Conservation (phyloP, 1,140 invertebrate genomes). For the Heliconius nattereri region DNA sequence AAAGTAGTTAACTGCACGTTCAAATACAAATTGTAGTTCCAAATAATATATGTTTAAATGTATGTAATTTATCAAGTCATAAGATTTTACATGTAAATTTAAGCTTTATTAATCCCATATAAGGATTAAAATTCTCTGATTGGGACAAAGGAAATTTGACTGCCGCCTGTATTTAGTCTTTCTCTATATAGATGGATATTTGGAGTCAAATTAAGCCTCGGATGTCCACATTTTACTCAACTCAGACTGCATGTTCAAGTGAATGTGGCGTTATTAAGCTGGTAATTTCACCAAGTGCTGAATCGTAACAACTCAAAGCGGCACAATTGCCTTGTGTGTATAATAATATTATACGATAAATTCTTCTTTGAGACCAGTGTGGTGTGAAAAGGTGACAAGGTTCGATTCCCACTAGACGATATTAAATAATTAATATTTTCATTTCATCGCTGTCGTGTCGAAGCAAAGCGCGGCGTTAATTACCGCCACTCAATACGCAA, state of each 20-base stretch:
- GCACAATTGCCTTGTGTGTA: neutral
- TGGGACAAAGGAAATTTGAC: constrained; percentile 17
- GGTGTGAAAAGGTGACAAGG: too few species aligned
- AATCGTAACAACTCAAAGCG: constrained; percentile 35
- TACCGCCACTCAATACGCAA: too few species aligned
- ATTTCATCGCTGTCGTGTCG: too few species aligned
- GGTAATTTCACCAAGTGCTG: constrained; percentile 46
- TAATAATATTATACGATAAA: neutral
- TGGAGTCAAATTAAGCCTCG: constrained; percentile 41
- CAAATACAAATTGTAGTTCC: constrained; percentile 24
- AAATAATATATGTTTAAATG: constrained; percentile 20
- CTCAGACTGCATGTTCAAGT: constrained; percentile 51
- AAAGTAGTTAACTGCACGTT: constrained; percentile 25
- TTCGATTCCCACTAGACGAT: too few species aligned
- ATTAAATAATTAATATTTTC: too few species aligned
- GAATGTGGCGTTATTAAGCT: constrained; percentile 50
- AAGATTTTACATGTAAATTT: constrained; percentile 2
- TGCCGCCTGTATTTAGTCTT: constrained; percentile 22
- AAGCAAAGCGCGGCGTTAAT: too few species aligned
- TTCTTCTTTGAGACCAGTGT: neutral
- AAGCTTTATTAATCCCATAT: neutral
- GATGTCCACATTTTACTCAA: constrained; percentile 56
- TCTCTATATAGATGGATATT: constrained; percentile 28
- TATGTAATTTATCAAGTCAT: constrained; percentile 22
- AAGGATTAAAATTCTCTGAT: constrained; percentile 9